These are phyloP conservation scores for Limnothrissa miodon DNA, from an alignment of 2,113 vertebrate species.

Conservation along the genomic window DNA sequence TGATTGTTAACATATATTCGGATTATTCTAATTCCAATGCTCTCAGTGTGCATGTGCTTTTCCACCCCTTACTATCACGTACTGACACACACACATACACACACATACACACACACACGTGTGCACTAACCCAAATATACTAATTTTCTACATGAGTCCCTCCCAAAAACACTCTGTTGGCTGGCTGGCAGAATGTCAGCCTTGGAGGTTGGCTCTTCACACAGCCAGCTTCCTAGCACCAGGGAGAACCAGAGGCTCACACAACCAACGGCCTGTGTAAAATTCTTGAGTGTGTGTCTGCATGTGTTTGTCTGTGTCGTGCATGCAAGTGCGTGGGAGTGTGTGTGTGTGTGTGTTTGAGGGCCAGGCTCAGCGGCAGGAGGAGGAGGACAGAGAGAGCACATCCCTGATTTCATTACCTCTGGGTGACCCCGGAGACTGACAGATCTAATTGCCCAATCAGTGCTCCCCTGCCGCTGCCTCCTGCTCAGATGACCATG, in stretches of 20 bases:
- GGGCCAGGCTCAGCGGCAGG: background rate
- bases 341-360: slow-evolving; percentile 18
- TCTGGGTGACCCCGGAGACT: slow-evolving; percentile 75
- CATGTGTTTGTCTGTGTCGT: no score
- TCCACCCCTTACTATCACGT: background rate
- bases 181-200: background rate
- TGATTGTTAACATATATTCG: background rate
- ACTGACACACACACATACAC: slow-evolving; percentile 3
- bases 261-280: slow-evolving; percentile 73
- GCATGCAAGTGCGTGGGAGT: no score
- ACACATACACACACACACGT: slow-evolving; percentile 31
- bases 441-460: slow-evolving; percentile 79
- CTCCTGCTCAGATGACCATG: slow-evolving; percentile 62
- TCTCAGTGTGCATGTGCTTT: background rate
- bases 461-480: slow-evolving; percentile 54
- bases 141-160: slow-evolving; percentile 55
- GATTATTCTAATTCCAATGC: no score
- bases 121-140: background rate
- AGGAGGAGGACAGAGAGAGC: slow-evolving; percentile 59
- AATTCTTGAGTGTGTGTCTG: slow-evolving; percentile 72
- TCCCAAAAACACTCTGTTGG: background rate
- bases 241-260: slow-evolving; percentile 67
- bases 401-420: slow-evolving; percentile 73
- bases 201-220: background rate
- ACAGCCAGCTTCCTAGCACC: slow-evolving; percentile 49